Evolutionary conservation across 2,888 invertebrate genomes (phyloP).

Genomic region (Nudaria mundana): DNA sequence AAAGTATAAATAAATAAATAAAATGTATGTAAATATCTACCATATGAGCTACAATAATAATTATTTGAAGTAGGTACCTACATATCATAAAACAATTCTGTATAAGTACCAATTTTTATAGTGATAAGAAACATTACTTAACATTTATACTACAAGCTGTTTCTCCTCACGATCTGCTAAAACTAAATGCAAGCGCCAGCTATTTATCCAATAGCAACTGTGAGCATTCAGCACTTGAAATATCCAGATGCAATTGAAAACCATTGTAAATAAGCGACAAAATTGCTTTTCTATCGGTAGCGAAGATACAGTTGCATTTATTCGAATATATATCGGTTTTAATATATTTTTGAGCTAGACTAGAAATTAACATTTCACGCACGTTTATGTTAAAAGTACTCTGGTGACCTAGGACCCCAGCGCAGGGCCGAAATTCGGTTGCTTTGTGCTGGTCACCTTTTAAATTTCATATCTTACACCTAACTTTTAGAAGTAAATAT

Average conservation of each 20-base stretch:
- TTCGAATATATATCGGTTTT: too few species aligned
- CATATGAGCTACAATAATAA: too few species aligned
- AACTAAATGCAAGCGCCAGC: too few species aligned
- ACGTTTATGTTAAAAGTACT: background rate
- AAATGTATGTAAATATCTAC: too few species aligned
- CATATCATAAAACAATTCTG: too few species aligned
- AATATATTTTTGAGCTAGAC: background rate
- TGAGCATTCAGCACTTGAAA: background rate
- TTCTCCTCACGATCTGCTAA: too few species aligned
- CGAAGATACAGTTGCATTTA: background rate
- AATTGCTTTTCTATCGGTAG: background rate
- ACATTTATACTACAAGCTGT: too few species aligned
- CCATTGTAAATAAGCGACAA: background rate
- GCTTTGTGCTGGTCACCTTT: background rate
- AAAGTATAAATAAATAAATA: too few species aligned
- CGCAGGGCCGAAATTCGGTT: background rate
- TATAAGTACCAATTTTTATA: too few species aligned
- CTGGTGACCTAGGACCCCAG: conserved; percentile 2
- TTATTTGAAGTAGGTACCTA: too few species aligned
- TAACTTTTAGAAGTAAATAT: too few species aligned
- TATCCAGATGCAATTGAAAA: background rate
- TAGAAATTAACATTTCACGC: background rate
- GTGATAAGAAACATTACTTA: too few species aligned
- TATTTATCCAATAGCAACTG: background rate
- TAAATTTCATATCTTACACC: background rate